Base-by-base conservation (phyloP, 2,797 vertebrate genomes). In the Chelmon rostratus region DNA sequence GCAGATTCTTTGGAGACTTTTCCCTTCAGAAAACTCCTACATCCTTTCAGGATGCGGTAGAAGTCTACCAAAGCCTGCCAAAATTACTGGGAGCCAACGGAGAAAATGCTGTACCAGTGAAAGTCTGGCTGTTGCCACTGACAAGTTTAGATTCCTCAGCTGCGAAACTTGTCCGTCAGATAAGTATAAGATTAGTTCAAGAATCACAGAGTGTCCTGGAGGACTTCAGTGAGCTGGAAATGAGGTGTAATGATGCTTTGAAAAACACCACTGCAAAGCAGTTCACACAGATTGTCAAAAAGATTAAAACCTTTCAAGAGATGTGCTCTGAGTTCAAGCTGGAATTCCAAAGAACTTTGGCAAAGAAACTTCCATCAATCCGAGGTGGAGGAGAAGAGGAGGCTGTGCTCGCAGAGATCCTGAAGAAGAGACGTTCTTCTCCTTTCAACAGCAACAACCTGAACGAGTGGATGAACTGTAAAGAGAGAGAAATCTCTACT, bases 1-100 rank as follows among this genome's bases (percentile, higher is more conserved):
- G 93, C 47, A 92, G 46, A 23, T 94, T 93, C 23, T 35, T 79
- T 52, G 92, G 92, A 33, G 94, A 95, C 75, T 93, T 94, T 68
- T 37, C 0, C 12, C 59, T 90, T 16, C 0, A 71, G 3, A 73
- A 64, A n/a, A 46, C 2, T 35, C 89, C 91, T 1, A 47, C 68
- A 5, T 68, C 88, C 0, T 91, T 79, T 74, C 15, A 81, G 23
- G 88, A 88, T 23, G 89, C 89, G 4, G 61, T 91, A 4, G 53
- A 84, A 54, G 71, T 91, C 42, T 93, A 90, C 37, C 67, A 85
- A 57, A 79, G 82, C 9, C 89, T 94, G 5, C 88, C 92, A 16
- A 53, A 23, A 18, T 0, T 91, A 8, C 70, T 91, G 8, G 90
- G 88, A 52, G 1, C 57, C 23, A 69, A 86, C 0, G 85, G 84